phyloP scores from a whole-genome alignment of 2,797 vertebrate species.

The Anguilla megastoma region DNA sequence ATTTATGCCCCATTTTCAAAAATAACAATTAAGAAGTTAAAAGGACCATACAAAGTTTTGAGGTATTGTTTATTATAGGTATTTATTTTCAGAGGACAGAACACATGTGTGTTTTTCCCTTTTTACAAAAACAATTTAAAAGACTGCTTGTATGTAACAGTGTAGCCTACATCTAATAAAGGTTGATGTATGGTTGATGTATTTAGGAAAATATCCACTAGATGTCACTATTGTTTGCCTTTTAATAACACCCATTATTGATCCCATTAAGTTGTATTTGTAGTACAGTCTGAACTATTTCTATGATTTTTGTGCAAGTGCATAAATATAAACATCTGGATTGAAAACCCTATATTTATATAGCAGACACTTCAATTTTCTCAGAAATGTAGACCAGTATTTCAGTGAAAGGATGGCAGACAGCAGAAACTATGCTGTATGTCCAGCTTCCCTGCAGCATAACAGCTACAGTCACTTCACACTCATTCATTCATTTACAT shows the following conservation, averaged over 20 bases:
- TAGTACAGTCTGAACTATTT: background rate
- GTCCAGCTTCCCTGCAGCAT: background rate
- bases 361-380: background rate
- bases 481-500: background rate
- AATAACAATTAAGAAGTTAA: background rate
- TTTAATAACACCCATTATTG: background rate
- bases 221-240: constrained; percentile 26
- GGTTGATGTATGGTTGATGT: background rate
- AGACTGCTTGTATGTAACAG: background rate
- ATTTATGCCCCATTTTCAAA: background rate
- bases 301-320: background rate
- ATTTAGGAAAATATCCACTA: constrained; percentile 24
- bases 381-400: background rate
- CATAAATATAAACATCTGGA: background rate
- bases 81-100: too few species aligned
- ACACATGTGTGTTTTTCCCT: background rate
- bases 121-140: background rate
- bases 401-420: background rate
- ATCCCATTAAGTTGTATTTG: background rate
- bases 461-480: background rate
- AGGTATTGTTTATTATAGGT: too few species aligned
- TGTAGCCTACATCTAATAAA: background rate
- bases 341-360: background rate
- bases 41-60: background rate
- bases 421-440: background rate